Evolutionary conservation across 2,888 invertebrate genomes (phyloP), one percentile per base, ranked within the genome.

Genomic region (Eupithecia subumbrata): DNA sequence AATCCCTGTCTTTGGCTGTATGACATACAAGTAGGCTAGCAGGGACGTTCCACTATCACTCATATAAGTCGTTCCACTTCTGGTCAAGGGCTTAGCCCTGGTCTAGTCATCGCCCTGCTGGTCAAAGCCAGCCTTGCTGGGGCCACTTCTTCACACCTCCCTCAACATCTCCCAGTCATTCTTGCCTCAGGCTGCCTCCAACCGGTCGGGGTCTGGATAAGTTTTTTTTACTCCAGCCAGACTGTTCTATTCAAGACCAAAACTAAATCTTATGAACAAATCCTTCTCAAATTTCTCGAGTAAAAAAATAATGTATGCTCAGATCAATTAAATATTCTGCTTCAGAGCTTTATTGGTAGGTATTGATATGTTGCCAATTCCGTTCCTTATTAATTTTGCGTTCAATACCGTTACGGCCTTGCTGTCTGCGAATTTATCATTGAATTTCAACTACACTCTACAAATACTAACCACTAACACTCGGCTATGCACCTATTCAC

Each of bases 381-480:
- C n/a, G 5, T 37, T 67, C 66, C 22, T 43, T 25, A 43, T 68
- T 43, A 43, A 43, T 43, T 43, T 68, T 25, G 43, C 37, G 14
- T 40, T 68, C 12, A 68, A 45, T 68, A 68, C 25, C 68, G 43
- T 56, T 25, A 67, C 22, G 25, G 34, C 68, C 63, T 66, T 74
- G 63, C 5, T 72, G 56, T 74, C 60, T 52, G 52, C 56, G 56
- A 73, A 76, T 68, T 69, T 68, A 72, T 45, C n/a, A 64, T 71
- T 34, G 73, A 71, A 80, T 74, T 70, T 40, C 70, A 74, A 72
- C 56, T 48, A 79, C 77, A 75, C 76, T 72, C 67, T 18, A 78
- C 76, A 76, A 74, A 69, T 77, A 77, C 75, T 77, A 77, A 79
- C 74, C 71, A 67, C 63, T 73, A 74, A 79, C 76, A 76, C 71